Evolutionary conservation across 2,113 vertebrate genomes (phyloP).

Genomic region (Ophiodon elongatus): DNA sequence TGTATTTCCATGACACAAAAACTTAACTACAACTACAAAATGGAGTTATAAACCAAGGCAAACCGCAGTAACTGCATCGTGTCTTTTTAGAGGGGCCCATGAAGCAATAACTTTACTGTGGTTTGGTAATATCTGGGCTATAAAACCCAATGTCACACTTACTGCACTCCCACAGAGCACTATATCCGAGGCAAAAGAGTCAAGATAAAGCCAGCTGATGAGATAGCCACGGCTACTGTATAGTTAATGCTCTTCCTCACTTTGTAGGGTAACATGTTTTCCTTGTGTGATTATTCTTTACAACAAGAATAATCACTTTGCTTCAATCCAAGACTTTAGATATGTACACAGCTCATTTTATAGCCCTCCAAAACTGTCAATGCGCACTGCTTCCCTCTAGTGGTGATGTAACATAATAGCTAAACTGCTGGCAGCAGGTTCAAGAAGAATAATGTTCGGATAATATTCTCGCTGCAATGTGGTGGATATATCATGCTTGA

Average conservation of each 20-base stretch:
- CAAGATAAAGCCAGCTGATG: not conserved
- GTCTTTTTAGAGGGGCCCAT: not conserved
- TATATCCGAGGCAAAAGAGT: not conserved
- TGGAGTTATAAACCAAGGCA: not conserved
- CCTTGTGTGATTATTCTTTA: not conserved
- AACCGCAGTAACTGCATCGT: not conserved
- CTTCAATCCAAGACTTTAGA: not conserved
- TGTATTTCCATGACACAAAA: not conserved
- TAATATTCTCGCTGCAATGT: not conserved
- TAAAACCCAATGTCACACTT: not conserved
- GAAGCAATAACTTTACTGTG: not conserved
- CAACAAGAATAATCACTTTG: not conserved
- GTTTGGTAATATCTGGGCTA: not conserved
- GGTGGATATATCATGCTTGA: not conserved
- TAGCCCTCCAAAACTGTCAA: not conserved
- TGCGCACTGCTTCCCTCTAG: constrained; percentile 57
- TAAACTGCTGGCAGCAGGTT: not conserved
- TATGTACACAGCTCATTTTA: too few species aligned
- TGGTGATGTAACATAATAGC: constrained; percentile 26
- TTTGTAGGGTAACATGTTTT: not conserved
- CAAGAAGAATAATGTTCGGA: not conserved
- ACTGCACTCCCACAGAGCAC: not conserved
- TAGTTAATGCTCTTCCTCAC: not conserved
- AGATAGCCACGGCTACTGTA: not conserved
- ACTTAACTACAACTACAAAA: not conserved